These are phyloP conservation scores for Buteo buteo DNA, from an alignment of 2,113 vertebrate genomes.

Conservation along the genomic window DNA sequence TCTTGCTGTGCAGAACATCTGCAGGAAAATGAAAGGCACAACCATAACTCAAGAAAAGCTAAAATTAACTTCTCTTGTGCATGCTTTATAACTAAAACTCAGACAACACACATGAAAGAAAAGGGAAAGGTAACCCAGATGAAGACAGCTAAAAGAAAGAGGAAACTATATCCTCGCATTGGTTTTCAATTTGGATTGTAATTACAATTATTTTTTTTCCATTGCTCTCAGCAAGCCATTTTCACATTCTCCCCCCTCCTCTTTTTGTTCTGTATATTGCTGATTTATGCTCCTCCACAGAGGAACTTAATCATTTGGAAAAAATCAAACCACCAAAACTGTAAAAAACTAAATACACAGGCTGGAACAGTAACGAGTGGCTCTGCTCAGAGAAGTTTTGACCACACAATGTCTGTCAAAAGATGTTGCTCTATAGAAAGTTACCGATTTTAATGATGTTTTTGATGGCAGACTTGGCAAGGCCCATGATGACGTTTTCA, in stretches of 20 bases:
- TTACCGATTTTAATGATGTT: background rate
- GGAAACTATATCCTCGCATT: background rate
- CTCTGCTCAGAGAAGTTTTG: background rate
- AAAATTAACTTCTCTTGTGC: constrained; percentile 3
- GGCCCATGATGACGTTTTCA: background rate
- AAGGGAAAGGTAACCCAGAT: background rate
- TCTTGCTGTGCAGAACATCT: constrained; percentile 45
- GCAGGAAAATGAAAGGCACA: constrained; percentile 18
- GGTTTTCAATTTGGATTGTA: background rate
- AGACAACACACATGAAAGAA: background rate
- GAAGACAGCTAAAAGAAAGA: background rate
- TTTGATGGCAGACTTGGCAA: background rate
- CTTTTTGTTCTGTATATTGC: background rate
- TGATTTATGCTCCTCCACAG: background rate
- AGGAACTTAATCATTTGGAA: background rate
- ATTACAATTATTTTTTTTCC: background rate
- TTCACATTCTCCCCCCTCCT: background rate
- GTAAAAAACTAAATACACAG: background rate
- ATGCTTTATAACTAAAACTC: background rate
- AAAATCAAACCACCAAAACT: background rate
- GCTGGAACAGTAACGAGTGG: background rate
- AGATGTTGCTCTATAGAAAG: background rate
- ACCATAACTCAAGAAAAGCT: background rate
- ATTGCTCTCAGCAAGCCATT: background rate
- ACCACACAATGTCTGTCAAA: background rate